These are phyloP conservation scores for Pygocentrus nattereri DNA, from an alignment of 2,797 vertebrate genomes.

Conservation along the genomic window DNA sequence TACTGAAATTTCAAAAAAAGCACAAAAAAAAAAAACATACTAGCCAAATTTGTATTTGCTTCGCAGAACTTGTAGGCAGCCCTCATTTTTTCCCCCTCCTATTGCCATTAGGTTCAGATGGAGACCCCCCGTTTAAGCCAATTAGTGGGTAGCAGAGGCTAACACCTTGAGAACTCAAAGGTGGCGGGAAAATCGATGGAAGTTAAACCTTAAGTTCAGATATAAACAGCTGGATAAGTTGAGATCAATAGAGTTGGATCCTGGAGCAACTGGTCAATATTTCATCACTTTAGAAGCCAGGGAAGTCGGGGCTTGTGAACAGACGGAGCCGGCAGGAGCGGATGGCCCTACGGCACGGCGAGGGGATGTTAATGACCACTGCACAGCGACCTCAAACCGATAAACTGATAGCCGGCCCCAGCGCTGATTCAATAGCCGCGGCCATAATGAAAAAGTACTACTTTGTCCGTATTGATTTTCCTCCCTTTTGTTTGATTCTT, in stretches of 20 bases:
- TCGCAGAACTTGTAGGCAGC: neutral
- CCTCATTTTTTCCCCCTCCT: neutral
- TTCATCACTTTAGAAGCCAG: conserved; percentile 70
- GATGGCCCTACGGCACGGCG: conserved; percentile 43
- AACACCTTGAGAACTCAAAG: conserved; percentile 77
- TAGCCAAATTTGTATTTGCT: neutral
- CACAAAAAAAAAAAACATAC: neutral
- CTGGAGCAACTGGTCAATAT: conserved; percentile 83
- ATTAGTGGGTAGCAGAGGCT: conserved; percentile 77
- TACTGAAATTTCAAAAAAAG: neutral
- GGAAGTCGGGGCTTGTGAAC: conserved; percentile 43
- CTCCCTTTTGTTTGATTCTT: conserved; percentile 63
- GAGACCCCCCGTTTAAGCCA: conserved; percentile 68
- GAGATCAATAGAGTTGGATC: conserved; percentile 81
- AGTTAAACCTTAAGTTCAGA: conserved; percentile 85
- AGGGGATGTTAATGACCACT: conserved; percentile 76
- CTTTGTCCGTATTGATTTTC: conserved; percentile 75
- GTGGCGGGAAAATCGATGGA: conserved; percentile 79
- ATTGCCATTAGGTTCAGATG: conserved; percentile 20
- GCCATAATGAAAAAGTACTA: conserved; percentile 68
- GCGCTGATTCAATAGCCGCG: conserved; percentile 70
- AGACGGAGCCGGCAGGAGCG: conserved; percentile 36
- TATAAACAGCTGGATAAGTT: conserved; percentile 86
- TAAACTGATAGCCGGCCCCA: conserved; percentile 71
- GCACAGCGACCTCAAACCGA: conserved; percentile 67